Evolutionary conservation across 2,113 vertebrate species (phyloP).

Genomic region (Heterochromis multidens): DNA sequence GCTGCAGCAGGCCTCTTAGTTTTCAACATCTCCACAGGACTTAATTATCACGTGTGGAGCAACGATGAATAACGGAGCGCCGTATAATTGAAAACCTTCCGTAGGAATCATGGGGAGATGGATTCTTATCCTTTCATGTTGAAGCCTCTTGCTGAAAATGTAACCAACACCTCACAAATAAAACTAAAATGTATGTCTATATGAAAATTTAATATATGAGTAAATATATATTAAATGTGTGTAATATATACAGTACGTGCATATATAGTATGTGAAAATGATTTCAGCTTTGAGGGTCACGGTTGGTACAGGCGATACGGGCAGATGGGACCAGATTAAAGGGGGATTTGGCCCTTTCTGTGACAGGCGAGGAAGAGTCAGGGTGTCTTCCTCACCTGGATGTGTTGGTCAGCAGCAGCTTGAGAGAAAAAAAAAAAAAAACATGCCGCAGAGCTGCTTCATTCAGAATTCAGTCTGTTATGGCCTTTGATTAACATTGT

Average conservation of each 20-base stretch:
- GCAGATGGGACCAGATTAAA: slow-evolving; percentile 16
- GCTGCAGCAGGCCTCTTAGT: slow-evolving; percentile 17
- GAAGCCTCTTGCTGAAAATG: slow-evolving; percentile 64
- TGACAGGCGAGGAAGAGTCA: not conserved
- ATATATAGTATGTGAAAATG: slow-evolving; percentile 62
- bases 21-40: not conserved
- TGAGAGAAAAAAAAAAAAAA: not conserved
- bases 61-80: not conserved
- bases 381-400: not conserved
- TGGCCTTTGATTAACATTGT: slow-evolving; percentile 54
- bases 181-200: slow-evolving; percentile 71
- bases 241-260: slow-evolving; percentile 76
- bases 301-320: slow-evolving; percentile 38
- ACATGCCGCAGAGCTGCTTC: slow-evolving; percentile 41
- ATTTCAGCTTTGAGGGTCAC: slow-evolving; percentile 44
- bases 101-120: slow-evolving; percentile 11
- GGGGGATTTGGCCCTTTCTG: not conserved
- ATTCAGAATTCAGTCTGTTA: slow-evolving; percentile 36
- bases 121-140: slow-evolving; percentile 33
- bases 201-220: slow-evolving; percentile 80
- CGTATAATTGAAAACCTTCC: not conserved
- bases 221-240: slow-evolving; percentile 77
- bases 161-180: slow-evolving; percentile 68
- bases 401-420: slow-evolving; percentile 16
- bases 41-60: not conserved